Evolutionary conservation across 2,888 invertebrate species (phyloP).

Genomic region (Diploptera punctata): DNA sequence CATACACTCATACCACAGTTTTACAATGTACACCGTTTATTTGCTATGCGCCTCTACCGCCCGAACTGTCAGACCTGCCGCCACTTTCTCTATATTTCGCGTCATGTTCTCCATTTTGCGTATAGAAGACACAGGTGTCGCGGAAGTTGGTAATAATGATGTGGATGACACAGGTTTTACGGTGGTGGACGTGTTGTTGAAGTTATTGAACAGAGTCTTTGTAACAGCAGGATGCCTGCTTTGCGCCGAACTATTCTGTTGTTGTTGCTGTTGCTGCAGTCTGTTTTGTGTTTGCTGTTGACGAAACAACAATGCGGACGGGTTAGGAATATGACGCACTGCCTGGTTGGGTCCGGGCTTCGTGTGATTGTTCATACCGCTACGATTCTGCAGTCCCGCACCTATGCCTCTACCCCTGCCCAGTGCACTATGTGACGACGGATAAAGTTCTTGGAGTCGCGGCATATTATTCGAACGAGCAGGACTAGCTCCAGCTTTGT

Average conservation of each 20-base stretch:
- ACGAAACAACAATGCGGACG: conserved; percentile 64
- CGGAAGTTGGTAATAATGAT: conserved; percentile 1
- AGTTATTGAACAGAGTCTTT: conserved; percentile 8
- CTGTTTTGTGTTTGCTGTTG: conserved; percentile 57
- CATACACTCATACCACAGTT: not conserved
- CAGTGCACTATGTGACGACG: not conserved
- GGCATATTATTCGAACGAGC: conserved; percentile 47
- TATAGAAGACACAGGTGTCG: conserved; percentile 44
- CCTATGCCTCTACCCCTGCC: conserved; percentile 7
- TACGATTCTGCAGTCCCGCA: conserved; percentile 8
- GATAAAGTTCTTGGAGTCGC: conserved; percentile 57
- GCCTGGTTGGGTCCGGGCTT: conserved; percentile 61
- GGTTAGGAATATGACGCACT: conserved; percentile 69
- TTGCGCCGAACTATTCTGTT: not conserved
- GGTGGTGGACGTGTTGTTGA: not conserved
- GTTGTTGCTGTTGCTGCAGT: conserved; percentile 6
- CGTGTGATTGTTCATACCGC: conserved; percentile 37
- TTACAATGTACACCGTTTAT: not conserved
- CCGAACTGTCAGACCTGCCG: conserved; percentile 47
- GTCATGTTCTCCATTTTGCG: conserved; percentile 48
- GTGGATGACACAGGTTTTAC: not conserved
- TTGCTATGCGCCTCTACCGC: conserved; percentile 42
- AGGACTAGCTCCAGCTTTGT: conserved; percentile 4
- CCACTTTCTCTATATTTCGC: conserved; percentile 48
- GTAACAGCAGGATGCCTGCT: not conserved